phyloP scores from a whole-genome alignment of 2,888 invertebrate species.

The Euzophera pinguis region DNA sequence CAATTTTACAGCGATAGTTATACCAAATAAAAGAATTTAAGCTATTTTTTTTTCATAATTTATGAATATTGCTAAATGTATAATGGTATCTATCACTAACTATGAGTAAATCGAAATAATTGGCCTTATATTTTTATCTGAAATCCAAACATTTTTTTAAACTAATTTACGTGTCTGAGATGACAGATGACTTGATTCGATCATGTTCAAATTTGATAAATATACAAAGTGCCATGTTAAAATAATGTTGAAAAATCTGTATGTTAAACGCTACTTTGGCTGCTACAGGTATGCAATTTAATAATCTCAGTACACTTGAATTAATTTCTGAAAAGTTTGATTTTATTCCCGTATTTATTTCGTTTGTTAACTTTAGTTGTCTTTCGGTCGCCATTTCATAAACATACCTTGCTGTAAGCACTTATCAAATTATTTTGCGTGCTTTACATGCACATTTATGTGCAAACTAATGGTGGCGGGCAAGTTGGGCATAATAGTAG shows the following conservation, averaged over 20 bases:
- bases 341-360: not conserved
- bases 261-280: slow-evolving; percentile 26
- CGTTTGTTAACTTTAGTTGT: not conserved
- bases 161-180: slow-evolving; percentile 33
- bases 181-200: not conserved
- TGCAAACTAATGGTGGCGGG: too few species aligned
- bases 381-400: not conserved
- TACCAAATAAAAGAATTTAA: too few species aligned
- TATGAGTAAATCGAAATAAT: not conserved
- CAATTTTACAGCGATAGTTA: too few species aligned
- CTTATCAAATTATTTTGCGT: too few species aligned
- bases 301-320: slow-evolving; percentile 28
- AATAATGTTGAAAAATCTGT: slow-evolving; percentile 9
- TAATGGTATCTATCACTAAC: not conserved
- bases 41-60: too few species aligned
- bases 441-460: too few species aligned
- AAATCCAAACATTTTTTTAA: slow-evolving; percentile 24
- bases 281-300: slow-evolving; percentile 26
- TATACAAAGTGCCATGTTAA: not conserved
- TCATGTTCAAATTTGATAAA: not conserved
- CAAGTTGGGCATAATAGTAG: too few species aligned
- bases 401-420: not conserved
- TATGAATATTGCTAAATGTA: too few species aligned
- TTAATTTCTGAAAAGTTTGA: slow-evolving; percentile 31
- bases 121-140: not conserved